Base-by-base conservation (phyloP, 2,888 invertebrate genomes). In the Drosophila falleni region DNA sequence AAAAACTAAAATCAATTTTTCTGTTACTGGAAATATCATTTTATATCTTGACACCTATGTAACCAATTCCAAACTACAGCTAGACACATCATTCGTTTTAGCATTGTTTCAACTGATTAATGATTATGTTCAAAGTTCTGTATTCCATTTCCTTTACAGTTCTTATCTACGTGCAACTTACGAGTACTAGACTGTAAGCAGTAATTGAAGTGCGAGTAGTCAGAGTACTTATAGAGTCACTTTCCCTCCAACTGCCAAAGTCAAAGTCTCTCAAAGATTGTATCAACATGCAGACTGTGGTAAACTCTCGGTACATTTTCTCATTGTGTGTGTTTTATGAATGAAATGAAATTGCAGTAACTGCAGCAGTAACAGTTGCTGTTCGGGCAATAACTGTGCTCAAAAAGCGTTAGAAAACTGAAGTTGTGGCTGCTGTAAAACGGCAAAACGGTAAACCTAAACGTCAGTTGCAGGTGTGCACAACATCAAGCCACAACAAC, bases 381-480 rank as follows among this genome's bases (percentile, higher is more conserved):
- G 56, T 6, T 19, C 37, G 8, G 39, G 46, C 71, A 51, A 81
- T 51, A 73, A 67, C 56, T 56, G 46, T 65, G 47, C 63, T 5
- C 50, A 39, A 77, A 51, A 37, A 60, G 50, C 71, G 55, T 60
- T 58, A 56, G 74, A 71, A 68, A 70, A 68, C 50, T 58, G 9
- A 54, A 77, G 46, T 49, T 73, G 63, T 39, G 54, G 72, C 61
- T 66, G 72, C 66, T 56, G 56, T 60, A 61, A 61, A 81, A 81
- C 66, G 76, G 83, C 80, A 59, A 59, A 82, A 77, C 70, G 75
- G 83, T 80, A 82, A 82, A 68, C 71, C 66, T 54, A 66, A 82
- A 87, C 74, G 86, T 83, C 82, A 83, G 67, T 47, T 77, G 77
- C 82, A 88, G 88, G 82, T 83, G 82, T 86, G 80, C 76, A 68